Evolutionary conservation across 2,797 vertebrate species (phyloP).

Genomic region (Eulemur mongoz): DNA sequence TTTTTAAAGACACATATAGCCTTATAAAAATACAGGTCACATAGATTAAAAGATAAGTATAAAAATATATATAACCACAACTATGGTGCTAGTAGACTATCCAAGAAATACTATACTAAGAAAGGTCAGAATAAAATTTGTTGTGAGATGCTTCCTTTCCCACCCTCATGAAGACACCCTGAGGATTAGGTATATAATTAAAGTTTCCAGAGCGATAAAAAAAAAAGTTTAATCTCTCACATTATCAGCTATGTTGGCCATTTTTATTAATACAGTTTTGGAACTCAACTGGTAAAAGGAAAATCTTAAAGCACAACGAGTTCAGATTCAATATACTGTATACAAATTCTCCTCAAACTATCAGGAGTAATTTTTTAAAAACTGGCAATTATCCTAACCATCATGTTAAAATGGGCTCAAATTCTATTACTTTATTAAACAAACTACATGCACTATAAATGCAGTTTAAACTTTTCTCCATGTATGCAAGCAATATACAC

Average conservation of each 20-base stretch:
- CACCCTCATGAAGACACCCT: not conserved
- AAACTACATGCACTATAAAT: constrained; percentile 8
- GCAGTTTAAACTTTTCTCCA: not conserved
- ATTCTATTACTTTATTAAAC: not conserved
- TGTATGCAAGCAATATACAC: not conserved
- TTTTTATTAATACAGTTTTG: constrained; percentile 31
- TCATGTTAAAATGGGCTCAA: not conserved
- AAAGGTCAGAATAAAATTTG: not conserved
- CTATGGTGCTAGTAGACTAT: not conserved
- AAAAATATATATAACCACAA: not conserved
- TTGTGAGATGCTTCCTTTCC: not conserved
- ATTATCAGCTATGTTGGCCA: not conserved
- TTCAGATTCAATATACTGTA: not conserved
- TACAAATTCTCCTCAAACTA: constrained; percentile 1
- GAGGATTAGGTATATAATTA: not conserved
- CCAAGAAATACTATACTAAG: not conserved
- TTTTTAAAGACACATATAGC: constrained; percentile 31
- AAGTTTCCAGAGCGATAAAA: not conserved
- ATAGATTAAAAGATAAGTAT: not conserved
- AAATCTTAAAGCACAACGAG: not conserved
- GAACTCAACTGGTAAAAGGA: not conserved
- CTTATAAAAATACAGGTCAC: not conserved
- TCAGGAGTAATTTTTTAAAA: not conserved
- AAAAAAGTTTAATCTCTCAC: constrained; percentile 16
- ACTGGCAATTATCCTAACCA: not conserved